These are phyloP conservation scores for Oriolus oriolus DNA, from an alignment of 2,113 vertebrate species.

Conservation along the genomic window DNA sequence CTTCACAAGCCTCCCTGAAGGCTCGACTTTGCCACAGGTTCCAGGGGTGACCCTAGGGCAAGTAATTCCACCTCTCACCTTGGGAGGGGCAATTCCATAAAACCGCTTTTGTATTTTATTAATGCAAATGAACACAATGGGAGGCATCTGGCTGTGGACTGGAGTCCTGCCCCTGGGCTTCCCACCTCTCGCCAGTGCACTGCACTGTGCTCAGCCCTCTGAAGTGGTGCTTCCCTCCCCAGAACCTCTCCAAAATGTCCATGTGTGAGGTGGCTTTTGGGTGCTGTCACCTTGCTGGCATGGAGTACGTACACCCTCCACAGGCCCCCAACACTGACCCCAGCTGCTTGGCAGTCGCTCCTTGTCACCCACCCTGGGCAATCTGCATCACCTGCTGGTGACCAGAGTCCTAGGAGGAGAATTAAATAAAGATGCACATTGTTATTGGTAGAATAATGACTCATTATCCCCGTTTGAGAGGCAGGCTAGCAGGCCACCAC, in stretches of 20 bases:
- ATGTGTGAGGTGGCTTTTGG: background rate
- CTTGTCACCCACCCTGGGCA: background rate
- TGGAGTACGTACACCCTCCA: rapidly evolving
- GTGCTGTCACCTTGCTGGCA: rapidly evolving
- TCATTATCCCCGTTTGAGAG: background rate
- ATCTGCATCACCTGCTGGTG: background rate
- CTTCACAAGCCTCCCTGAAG: background rate
- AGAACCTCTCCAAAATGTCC: background rate
- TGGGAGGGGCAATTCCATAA: background rate
- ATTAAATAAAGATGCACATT: background rate
- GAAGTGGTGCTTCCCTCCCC: background rate
- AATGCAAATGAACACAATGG: background rate
- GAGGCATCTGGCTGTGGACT: background rate
- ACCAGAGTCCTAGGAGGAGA: rapidly evolving
- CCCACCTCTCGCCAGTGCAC: background rate
- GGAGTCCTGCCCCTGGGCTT: background rate
- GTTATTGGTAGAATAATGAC: background rate
- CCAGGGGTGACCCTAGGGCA: background rate
- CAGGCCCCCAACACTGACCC: rapidly evolving
- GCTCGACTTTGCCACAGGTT: background rate
- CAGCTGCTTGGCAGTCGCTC: background rate
- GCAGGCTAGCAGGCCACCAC: background rate
- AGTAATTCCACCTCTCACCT: background rate
- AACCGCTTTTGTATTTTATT: background rate
- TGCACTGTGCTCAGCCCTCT: background rate